Evolutionary conservation across 2,113 vertebrate species (phyloP), one percentile per base, ranked within the genome.

Genomic region (Lucifuga dentata): DNA sequence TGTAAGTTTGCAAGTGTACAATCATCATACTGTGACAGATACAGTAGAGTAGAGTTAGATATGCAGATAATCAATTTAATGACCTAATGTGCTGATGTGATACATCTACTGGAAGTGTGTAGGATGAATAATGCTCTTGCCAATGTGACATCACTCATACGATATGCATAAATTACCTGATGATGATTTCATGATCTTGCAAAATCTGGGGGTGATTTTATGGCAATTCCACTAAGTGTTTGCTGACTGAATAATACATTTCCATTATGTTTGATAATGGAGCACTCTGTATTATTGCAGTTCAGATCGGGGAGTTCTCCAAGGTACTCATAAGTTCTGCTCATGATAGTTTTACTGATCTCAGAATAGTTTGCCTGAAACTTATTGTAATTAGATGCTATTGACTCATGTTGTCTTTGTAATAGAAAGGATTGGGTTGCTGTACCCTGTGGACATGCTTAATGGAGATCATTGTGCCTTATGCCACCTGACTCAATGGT

Each of bases 371-470:
- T 57, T 57, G 11, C 17, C 66, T 58, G 4, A 73, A 80, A 67
- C 65, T 0, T 33, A n/a, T 26, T 78, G 90, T 76, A 79, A 86
- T 82, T 8, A 70, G 69, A 91, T 65, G 64, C 86, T 67, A 33
- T 7, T 80, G 73, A 83, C 67, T 83, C 69, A 70, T 77, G 75
- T 68, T 80, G 35, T 71, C 59, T 68, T 85, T 78, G 61, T 83
- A 24, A 57, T 20, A 12, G 43, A 4, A 46, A 12, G 70, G 73
- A 75, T 81, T 83, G 50, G 64, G 66, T 89, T 89, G 83, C 85
- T 58, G 41, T 62, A 20, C 51, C 87, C 83, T 64, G 50, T 75
- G 79, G 86, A 43, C 65, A 40, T 51, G 8, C 10, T 44, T 52
- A 33, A 8, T 59, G 35, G 16, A 1, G 0, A 16, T 78, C 44